Evolutionary conservation across 2,888 invertebrate species (phyloP).

Genomic region (Apotomis capreana): DNA sequence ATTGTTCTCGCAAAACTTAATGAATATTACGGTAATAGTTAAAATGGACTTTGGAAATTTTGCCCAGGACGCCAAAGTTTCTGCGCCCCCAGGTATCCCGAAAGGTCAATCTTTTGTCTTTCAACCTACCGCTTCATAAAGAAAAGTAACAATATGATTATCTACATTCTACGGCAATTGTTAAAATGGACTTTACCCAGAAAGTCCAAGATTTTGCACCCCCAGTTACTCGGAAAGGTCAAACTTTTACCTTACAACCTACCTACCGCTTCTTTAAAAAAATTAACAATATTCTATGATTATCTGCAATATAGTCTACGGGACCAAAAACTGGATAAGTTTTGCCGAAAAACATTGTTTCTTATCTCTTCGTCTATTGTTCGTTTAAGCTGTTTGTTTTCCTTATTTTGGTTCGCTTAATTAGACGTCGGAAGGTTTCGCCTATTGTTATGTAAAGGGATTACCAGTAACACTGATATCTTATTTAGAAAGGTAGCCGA

Average conservation of each 20-base stretch:
- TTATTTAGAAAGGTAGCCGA: background rate
- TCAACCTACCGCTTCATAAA: constrained; percentile 3
- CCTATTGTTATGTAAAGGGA: constrained; percentile 23
- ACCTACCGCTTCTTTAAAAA: constrained; percentile 5
- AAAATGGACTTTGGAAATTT: constrained; percentile 44
- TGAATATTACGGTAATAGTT: constrained; percentile 56
- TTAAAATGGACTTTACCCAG: no score
- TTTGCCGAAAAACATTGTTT: background rate
- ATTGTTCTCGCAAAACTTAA: constrained; percentile 75
- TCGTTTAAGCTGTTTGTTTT: constrained; percentile 35
- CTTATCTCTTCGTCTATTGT: background rate
- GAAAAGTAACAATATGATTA: constrained; percentile 26
- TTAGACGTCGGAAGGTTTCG: constrained; percentile 5
- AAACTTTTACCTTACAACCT: background rate
- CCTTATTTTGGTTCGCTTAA: constrained; percentile 11
- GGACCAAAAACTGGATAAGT: constrained; percentile 13
- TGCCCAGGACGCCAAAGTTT: constrained; percentile 27
- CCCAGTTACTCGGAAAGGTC: background rate
- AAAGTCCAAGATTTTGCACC: no score
- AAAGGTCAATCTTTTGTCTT: background rate
- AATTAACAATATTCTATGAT: constrained; percentile 14
- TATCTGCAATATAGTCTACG: background rate
- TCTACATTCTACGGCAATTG: background rate
- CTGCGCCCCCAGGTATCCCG: constrained; percentile 5
- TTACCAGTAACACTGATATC: constrained; percentile 4